Base-by-base conservation (phyloP, 2,888 invertebrate species). In the Caenorhabditis sinica region DNA sequence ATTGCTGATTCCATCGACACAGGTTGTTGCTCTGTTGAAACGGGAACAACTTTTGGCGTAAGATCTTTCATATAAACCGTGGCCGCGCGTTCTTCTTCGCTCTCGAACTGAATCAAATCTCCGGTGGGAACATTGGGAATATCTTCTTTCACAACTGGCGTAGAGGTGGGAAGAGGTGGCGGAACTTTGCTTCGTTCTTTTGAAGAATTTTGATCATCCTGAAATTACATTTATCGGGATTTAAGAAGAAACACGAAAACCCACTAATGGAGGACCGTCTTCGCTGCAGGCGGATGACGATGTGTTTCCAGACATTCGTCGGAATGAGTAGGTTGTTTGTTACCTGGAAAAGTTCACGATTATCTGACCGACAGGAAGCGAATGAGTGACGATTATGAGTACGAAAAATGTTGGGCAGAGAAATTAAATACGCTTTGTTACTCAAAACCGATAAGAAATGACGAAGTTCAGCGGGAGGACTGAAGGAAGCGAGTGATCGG, bases 71-170 rank as follows among this genome's bases (percentile, higher is more conserved):
- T 23, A 23, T 13, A 43, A 20, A 68, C 43, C 9, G 74, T 75
- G 9, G 74, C 75, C 5, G 63, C 80, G 8, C 65, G 56, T 20
- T 83, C 83, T 30, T 80, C 83, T 8, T 79, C 79, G n/a, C 36
- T 77, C 36, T 83, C 83, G n/a, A 83, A 74, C 20, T 71, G 61
- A 28, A 83, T 83, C 23, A 83, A 60, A 51, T 83, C 74, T 6
- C 43, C 68, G 1, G 36, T 33, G 0, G 72, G 72, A n/a, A 75
- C 76, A 40, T 40, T 43, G 17, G 28, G 20, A 33, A 33, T 49
- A 25, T 49, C 56, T 20, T 49, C 49, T 33, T 63, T 60, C 45
- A 53, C 49, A 17, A 79, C 63, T 15, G 83, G 79, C 13, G 68
- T 79, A 3, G 60, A 63, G 6, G 68, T 33, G n/a, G 83, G 79